A percentile compares a stretch with the other conserved stretches of the same genome.
Conservation (phyloP, 1,140 invertebrate species). For the Drosophila teissieri region DNA sequence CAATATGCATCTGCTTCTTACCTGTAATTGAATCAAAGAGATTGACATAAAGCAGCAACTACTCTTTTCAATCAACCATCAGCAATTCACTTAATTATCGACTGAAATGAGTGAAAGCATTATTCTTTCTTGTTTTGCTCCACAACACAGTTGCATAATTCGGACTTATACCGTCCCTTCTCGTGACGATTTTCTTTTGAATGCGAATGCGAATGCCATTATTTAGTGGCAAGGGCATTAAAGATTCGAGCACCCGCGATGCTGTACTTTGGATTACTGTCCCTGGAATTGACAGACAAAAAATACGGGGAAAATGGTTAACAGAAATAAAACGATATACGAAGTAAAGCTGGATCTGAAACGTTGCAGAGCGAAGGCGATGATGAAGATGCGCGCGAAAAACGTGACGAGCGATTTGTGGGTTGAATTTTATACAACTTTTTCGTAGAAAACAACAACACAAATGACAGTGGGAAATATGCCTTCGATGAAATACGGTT, state of each 20-base stretch:
- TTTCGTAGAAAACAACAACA: constrained; percentile 23
- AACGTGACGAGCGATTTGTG: constrained; percentile 68
- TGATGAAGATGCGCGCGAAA: constrained; percentile 78
- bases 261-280: constrained; percentile 31
- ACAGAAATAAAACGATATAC: constrained; percentile 13
- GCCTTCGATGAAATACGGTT: constrained; percentile 37
- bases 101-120: not conserved
- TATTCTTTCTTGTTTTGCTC: too few relatives aligned
- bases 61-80: not conserved
- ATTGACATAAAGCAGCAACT: not conserved
- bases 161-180: not conserved
- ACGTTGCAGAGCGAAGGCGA: constrained; percentile 34
- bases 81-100: not conserved
- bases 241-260: constrained; percentile 7
- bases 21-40: too few relatives aligned
- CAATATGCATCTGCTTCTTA: too few relatives aligned
- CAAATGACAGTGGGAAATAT: constrained; percentile 72
- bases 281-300: constrained; percentile 57
- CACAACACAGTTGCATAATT: not conserved
- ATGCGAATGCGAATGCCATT: not conserved
- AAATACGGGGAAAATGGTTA: constrained; percentile 56
- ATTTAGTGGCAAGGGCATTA: constrained; percentile 13
- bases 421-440: constrained; percentile 27
- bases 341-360: constrained; percentile 17
- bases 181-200: not conserved